These are phyloP conservation scores for Orientallactaga sibirica DNA, from an alignment of 2,797 vertebrate genomes.

Conservation along the genomic window DNA sequence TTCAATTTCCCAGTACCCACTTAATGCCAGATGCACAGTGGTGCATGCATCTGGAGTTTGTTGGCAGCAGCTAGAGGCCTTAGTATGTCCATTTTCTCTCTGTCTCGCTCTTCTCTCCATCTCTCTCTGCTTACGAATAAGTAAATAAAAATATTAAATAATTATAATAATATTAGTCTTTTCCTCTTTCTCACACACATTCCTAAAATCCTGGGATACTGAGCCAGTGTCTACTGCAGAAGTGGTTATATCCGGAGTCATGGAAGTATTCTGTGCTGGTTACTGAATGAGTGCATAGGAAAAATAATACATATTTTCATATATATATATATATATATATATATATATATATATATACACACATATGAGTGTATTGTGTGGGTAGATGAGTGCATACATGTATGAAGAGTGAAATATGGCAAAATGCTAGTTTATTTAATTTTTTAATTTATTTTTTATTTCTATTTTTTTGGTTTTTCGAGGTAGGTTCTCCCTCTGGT, in stretches of 20 bases:
- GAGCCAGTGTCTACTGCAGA: not conserved
- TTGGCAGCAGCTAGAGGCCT: no score
- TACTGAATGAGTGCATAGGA: not conserved
- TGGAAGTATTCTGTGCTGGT: not conserved
- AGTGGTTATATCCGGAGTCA: not conserved
- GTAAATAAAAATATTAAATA: not conserved
- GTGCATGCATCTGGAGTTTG: no score
- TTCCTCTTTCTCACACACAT: not conserved
- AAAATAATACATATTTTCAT: not conserved
- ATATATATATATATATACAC: no score
- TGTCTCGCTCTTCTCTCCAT: no score
- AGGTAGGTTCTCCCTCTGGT: not conserved
- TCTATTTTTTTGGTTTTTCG: not conserved
- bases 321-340: no score
- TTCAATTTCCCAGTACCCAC: no score
- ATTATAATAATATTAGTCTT: not conserved
- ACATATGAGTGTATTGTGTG: no score
- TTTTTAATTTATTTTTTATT: no score
- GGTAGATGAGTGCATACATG: not conserved
- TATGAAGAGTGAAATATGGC: not conserved
- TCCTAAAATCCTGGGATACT: not conserved
- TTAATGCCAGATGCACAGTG: no score
- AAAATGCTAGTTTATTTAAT: not conserved
- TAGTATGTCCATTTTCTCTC: no score
- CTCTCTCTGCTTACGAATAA: no score